Evolutionary conservation across 2,797 vertebrate genomes (phyloP), one percentile per base, ranked within the genome.

Genomic region (Aphelocoma californica): DNA sequence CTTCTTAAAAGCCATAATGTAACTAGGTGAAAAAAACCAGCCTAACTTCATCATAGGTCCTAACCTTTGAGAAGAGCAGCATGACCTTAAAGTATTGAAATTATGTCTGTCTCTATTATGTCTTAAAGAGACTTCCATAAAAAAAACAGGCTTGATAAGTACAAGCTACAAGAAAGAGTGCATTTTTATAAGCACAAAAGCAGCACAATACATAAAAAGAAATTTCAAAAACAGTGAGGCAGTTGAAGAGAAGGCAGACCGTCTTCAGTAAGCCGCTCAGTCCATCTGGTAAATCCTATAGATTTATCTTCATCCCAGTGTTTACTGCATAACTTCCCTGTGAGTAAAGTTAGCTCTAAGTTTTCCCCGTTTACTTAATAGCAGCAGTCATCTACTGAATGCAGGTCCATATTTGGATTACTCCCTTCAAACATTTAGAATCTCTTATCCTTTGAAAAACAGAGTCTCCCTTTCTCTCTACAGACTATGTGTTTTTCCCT

Each of bases 11-110:
- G 62, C 87, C 45, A 75, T 42, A n/a, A 38, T 42, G 28, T 79
- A 91, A 70, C 64, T 87, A 93, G 38, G 17, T 79, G 89, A 91
- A 94, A 95, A 96, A 95, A 70, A 60, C 32, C 74, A 96, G 44
- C 48, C 42, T 92, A 86, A 93, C 47, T 93, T 75, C 58, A 92
- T 82, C 74, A 20, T 88, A 57, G 66, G 71, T 93, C 91, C 86
- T 93, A 97, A 96, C 62, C 90, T 97, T 97, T 96, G 92, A 95
- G 92, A 96, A 96, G 92, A 96, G 95, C 88, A 96, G 74, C 42
- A 31, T 96, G 93, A 96, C 92, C 92, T 97, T 94, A 95, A 95
- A 93, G 70, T 81, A 86, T 53, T 92, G 65, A 88, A 96, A 57
- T 86, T 90, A 83, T 57, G 7, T 94, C 93, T 96, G 65, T 65